Evolutionary conservation across 1,140 invertebrate genomes (phyloP), one percentile per base, ranked within the genome.

Genomic region (Atopsyche davidsoni): DNA sequence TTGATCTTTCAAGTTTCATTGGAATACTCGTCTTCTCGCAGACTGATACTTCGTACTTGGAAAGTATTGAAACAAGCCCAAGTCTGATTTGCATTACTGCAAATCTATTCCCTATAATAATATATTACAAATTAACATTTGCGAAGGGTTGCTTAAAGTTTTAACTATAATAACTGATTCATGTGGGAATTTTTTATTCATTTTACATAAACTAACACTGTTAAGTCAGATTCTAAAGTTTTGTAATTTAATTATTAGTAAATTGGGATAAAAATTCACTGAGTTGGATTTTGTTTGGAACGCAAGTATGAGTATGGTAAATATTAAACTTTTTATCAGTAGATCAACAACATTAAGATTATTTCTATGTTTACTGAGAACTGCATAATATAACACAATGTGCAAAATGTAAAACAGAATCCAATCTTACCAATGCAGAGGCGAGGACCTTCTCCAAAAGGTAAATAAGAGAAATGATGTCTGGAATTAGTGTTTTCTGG

Each of bases 401-500:
- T n/a, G n/a, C n/a, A n/a, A n/a, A n/a, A n/a, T n/a, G n/a, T n/a
- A n/a, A n/a, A n/a, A n/a, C n/a, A n/a, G n/a, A n/a, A n/a, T n/a
- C n/a, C 35, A 7, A 36, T 16, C 35, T 64, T 56, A 75, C 73
- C 77, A 46, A 79, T 75, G 55, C 77, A 79, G 44, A 75, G 69
- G 28, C 77, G 58, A 2, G 67, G 65, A 4, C 77, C 77, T 45
- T 77, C 77, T 3, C 76, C 76, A 60, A 81, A 82, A 1, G 72
- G 65, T 34, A 77, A 39, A 52, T 69, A 75, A 3, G 64, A 53
- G 13, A 66, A 71, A 0, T 62, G 56, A 51, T 64, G 63, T 52
- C 71, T 52, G 13, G 59, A 56, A 42, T 45, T 59, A 19, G 49
- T 66, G 46, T 58, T 63, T 21, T 66, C 54, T 2, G 36, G 23